Percentiles rank a stretch among this genome's conserved stretches.
phyloP scores from a whole-genome alignment of 1,140 invertebrate genomes.

The Neotoxoptera formosana region DNA sequence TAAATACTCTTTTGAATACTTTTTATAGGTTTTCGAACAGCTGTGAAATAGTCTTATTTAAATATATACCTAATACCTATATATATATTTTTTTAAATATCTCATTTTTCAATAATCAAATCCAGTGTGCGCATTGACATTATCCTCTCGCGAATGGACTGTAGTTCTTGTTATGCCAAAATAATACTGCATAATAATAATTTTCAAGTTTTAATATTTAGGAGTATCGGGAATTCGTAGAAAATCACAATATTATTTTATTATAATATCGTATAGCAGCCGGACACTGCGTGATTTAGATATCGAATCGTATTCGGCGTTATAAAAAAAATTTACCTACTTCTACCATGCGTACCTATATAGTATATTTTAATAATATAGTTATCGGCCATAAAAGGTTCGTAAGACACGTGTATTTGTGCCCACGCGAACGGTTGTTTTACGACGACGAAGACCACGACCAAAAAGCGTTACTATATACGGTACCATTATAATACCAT shows the following conservation, averaged over 20 bases:
- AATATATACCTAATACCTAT: too few relatives aligned
- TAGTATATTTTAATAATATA: not conserved
- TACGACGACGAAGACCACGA: not conserved
- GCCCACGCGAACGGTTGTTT: not conserved
- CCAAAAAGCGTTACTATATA: not conserved
- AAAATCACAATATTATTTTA: not conserved
- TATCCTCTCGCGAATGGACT: not conserved
- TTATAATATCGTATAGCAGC: not conserved
- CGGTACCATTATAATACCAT: not conserved
- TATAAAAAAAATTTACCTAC: not conserved
- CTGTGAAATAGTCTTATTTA: not conserved
- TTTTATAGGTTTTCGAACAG: not conserved
- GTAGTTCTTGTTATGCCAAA: too few relatives aligned
- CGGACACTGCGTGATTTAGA: not conserved
- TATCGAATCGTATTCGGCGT: not conserved
- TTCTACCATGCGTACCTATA: not conserved
- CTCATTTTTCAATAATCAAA: accelerated
- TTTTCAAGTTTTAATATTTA: not conserved
- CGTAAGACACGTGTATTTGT: not conserved
- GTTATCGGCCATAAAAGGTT: not conserved
- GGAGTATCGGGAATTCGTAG: not conserved
- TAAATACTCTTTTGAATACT: not conserved
- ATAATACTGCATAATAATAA: not conserved
- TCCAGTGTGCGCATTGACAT: not conserved
- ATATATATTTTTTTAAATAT: not conserved